phyloP scores from a whole-genome alignment of 2,888 invertebrate species.

The Creontiades dilutus region DNA sequence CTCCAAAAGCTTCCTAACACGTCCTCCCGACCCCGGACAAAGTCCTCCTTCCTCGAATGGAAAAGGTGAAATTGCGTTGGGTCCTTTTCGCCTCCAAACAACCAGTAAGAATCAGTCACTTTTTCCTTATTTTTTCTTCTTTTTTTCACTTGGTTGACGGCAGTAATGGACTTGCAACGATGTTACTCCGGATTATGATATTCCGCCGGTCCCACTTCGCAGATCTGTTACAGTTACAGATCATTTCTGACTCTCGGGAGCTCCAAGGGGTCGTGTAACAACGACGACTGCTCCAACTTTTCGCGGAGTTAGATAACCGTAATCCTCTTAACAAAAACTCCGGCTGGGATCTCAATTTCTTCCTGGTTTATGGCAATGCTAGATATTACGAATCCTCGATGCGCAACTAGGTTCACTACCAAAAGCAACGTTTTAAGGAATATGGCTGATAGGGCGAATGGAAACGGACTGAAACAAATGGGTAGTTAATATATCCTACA shows the following conservation, averaged over 20 bases:
- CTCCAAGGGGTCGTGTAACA: not conserved
- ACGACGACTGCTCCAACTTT: not conserved
- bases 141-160: not conserved
- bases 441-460: no score
- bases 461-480: no score
- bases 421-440: no score
- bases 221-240: conserved; percentile 45
- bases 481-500: no score
- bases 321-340: not conserved
- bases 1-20: not conserved
- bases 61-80: conserved; percentile 17
- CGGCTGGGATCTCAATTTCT: not conserved
- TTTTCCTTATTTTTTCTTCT: no score
- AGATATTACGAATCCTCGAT: not conserved
- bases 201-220: conserved; percentile 25
- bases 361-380: not conserved
- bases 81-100: not conserved
- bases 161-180: not conserved
- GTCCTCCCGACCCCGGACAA: not conserved
- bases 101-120: not conserved
- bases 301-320: conserved; percentile 29
- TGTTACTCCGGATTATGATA: conserved; percentile 16
- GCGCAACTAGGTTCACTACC: no score
- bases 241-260: not conserved
- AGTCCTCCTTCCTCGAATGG: not conserved